Percentiles rank a stretch among this genome's conserved stretches.
Conservation (phyloP, 2,888 invertebrate genomes). For the Rhamnusium bicolor region DNA sequence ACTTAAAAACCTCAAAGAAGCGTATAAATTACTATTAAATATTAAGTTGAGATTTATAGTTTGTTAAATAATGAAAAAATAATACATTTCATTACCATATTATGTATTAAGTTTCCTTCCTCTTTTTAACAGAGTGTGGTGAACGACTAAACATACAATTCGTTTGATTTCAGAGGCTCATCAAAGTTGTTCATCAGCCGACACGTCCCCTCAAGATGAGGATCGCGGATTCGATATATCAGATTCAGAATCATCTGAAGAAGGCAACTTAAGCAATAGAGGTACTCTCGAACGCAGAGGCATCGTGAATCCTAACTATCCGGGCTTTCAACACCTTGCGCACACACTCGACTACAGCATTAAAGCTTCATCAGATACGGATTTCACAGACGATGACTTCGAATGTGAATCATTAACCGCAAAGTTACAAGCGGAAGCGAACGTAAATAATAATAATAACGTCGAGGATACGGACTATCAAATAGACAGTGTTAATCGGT, state of each 20-base stretch:
- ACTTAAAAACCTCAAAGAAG: no score
- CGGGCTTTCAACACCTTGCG: conserved; percentile 87
- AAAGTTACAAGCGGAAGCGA: conserved; percentile 59
- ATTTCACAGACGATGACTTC: conserved; percentile 71
- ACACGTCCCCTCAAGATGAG: conserved; percentile 73
- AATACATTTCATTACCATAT: no score
- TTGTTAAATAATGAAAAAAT: no score
- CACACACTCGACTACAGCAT: conserved; percentile 75
- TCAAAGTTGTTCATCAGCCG: conserved; percentile 69
- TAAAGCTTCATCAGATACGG: conserved; percentile 68
- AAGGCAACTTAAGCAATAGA: conserved; percentile 70
- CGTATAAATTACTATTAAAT: no score
- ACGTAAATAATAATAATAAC: conserved; percentile 70
- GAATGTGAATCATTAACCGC: conserved; percentile 70
- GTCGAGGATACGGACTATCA: conserved; percentile 63
- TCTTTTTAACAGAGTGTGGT: neutral
- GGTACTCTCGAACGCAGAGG: conserved; percentile 68
- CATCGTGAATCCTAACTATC: conserved; percentile 88
- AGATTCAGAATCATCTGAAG: conserved; percentile 70
- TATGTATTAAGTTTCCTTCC: no score
- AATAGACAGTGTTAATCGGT: conserved; percentile 72
- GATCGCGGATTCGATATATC: conserved; percentile 74
- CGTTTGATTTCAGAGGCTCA: conserved; percentile 65
- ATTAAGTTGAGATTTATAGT: no score
- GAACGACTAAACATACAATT: conserved; percentile 3